Percentiles rank a stretch among this genome's conserved stretches.
These are phyloP conservation scores for Neolamprologus toae DNA, from an alignment of 2,113 vertebrate species.

Conservation along the genomic window DNA sequence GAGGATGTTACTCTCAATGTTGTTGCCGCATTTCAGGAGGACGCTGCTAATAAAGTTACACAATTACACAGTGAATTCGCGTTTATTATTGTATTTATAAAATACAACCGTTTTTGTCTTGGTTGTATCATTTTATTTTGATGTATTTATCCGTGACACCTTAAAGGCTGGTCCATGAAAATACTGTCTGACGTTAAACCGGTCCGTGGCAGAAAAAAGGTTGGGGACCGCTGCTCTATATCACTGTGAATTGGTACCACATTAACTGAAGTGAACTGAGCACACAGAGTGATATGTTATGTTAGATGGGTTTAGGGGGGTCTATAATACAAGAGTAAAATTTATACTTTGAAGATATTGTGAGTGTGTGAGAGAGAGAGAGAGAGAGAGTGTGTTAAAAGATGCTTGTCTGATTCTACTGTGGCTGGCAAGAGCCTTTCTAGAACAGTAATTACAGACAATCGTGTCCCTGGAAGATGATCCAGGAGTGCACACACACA, in stretches of 20 bases:
- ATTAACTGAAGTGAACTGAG: neutral
- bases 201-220: neutral
- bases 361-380: neutral
- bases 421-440: neutral
- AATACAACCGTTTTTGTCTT: neutral
- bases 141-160: neutral
- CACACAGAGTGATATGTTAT: neutral
- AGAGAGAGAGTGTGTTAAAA: neutral
- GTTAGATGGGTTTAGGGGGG: neutral
- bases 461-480: slow-evolving; percentile 6
- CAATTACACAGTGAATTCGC: neutral
- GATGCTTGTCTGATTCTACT: neutral
- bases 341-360: neutral
- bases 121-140: neutral
- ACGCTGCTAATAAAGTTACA: neutral
- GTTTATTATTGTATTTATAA: neutral
- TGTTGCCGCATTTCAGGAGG: neutral
- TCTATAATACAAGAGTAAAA: neutral
- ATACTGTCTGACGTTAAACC: neutral
- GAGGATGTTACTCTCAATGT: neutral
- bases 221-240: neutral
- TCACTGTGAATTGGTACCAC: neutral
- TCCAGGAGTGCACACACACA: neutral
- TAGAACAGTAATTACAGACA: slow-evolving; percentile 23
- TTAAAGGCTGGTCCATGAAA: neutral